Evolutionary conservation across 2,888 invertebrate genomes (phyloP).

Genomic region (Schizaphis graminum): DNA sequence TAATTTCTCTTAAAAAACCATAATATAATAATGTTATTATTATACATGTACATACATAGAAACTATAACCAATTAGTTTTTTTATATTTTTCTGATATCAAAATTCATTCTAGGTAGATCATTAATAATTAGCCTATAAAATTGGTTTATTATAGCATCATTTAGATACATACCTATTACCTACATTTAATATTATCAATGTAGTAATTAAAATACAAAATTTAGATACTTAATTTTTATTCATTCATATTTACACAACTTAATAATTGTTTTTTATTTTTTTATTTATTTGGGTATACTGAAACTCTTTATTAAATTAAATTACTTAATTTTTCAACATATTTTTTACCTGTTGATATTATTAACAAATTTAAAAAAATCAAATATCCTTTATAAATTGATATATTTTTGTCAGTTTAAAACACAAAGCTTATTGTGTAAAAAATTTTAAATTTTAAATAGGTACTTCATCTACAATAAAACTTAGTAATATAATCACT

Average conservation of each 20-base stretch:
- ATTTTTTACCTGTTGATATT: background rate
- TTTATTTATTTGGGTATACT: background rate
- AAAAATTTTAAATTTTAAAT: background rate
- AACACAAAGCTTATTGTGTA: background rate
- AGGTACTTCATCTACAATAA: background rate
- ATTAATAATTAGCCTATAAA: conserved; percentile 33
- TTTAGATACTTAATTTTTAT: conserved; percentile 15
- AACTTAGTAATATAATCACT: background rate
- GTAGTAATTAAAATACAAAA: conserved; percentile 25
- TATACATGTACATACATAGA: conserved; percentile 31
- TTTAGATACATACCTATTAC: conserved; percentile 21
- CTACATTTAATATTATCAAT: conserved; percentile 24
- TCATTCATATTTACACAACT: background rate
- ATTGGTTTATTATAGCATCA: conserved; percentile 47
- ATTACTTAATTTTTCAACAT: background rate
- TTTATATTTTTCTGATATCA: conserved; percentile 6
- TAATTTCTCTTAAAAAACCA: conserved; percentile 34
- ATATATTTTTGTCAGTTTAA: background rate
- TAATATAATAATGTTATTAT: background rate
- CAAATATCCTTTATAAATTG: background rate
- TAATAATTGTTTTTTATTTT: background rate
- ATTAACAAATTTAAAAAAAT: background rate
- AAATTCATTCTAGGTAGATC: conserved; percentile 45
- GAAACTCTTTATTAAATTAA: background rate
- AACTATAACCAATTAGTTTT: conserved; percentile 38